Conservation (phyloP, 2,113 vertebrate genomes). For the Aramus guarauna region DNA sequence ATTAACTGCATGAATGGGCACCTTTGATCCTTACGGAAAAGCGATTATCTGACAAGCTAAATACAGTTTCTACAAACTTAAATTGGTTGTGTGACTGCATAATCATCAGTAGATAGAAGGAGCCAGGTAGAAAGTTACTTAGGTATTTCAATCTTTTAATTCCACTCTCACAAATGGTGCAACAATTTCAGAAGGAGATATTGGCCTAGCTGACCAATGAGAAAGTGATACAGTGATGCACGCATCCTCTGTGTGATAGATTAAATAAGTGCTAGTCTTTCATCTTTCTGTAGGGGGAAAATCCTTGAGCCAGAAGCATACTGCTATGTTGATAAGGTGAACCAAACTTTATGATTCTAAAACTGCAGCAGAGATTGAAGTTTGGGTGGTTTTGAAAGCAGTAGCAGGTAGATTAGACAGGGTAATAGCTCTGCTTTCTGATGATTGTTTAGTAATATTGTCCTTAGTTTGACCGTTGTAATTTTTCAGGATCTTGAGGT, state of each 20-base stretch:
- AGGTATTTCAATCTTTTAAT: not conserved
- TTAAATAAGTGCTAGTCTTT: not conserved
- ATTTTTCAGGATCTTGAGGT: slow-evolving; percentile 9
- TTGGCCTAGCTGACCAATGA: not conserved
- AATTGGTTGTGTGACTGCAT: not conserved
- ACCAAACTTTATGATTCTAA: slow-evolving; percentile 9
- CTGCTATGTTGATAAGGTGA: not conserved
- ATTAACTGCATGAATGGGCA: not conserved
- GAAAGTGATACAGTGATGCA: not conserved
- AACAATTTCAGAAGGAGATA: not conserved
- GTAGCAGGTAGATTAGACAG: not conserved
- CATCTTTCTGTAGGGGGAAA: not conserved
- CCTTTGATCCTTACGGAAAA: not conserved
- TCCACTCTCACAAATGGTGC: not conserved
- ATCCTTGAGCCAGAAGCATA: not conserved
- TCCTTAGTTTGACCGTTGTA: not conserved
- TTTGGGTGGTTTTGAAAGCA: not conserved
- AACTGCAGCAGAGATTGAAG: not conserved
- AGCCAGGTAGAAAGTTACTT: not conserved
- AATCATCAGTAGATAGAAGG: not conserved
- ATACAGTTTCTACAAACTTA: not conserved
- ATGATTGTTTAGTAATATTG: not conserved
- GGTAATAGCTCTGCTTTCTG: not conserved
- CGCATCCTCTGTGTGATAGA: not conserved
- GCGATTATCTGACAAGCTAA: not conserved